phyloP scores from a whole-genome alignment of 1,140 invertebrate species.

The Tribolium madens region DNA sequence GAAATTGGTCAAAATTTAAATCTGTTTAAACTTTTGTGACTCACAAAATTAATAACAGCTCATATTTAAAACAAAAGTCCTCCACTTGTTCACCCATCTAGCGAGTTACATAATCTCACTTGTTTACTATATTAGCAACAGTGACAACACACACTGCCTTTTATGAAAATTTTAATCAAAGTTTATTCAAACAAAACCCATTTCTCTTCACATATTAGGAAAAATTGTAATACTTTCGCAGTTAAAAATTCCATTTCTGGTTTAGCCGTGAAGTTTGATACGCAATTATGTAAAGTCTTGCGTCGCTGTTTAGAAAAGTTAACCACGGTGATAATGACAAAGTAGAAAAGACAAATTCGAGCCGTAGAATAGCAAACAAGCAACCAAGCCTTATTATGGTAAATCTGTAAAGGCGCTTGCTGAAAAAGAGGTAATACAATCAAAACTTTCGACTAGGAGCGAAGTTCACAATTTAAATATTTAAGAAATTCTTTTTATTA shows the following conservation, averaged over 20 bases:
- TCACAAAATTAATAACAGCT: background rate
- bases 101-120: background rate
- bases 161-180: background rate
- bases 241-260: constrained; percentile 7
- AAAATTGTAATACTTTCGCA: background rate
- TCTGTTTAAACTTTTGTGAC: background rate
- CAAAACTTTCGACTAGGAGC: constrained; percentile 32
- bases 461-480: constrained; percentile 16
- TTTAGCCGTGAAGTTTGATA: constrained; percentile 14
- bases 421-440: constrained; percentile 35
- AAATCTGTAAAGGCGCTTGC: constrained; percentile 15
- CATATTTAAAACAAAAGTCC: background rate
- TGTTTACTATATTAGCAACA: background rate
- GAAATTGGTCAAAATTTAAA: background rate
- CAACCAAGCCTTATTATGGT: constrained; percentile 28
- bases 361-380: constrained; percentile 26
- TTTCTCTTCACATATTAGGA: background rate
- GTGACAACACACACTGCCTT: background rate
- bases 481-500: constrained; percentile 23
- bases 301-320: constrained; percentile 1
- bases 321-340: constrained; percentile 8
- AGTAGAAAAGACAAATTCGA: constrained; percentile 32
- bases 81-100: background rate
- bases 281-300: constrained; percentile 19
- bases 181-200: background rate